phyloP scores from a whole-genome alignment of 2,797 vertebrate species.

The Acrossocheilus wenchowensis region DNA sequence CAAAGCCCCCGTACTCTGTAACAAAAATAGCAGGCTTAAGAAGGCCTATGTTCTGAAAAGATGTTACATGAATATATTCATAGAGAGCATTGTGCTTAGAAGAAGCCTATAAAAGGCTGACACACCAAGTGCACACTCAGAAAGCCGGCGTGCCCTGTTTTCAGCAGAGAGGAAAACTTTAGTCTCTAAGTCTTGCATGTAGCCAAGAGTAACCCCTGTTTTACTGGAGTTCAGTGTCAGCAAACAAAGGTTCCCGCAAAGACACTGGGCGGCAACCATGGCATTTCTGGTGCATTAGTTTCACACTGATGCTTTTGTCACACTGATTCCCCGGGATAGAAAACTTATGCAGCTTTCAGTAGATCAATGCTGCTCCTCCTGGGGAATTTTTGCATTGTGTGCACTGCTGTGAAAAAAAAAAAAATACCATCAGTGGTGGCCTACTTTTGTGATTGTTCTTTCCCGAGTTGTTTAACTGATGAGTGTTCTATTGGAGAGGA shows the following conservation, averaged over 20 bases:
- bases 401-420: slow-evolving; percentile 22
- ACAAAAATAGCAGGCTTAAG: slow-evolving; percentile 5
- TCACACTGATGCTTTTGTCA: slow-evolving; percentile 69
- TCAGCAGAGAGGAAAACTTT: slow-evolving; percentile 34
- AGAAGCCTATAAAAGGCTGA: slow-evolving; percentile 15
- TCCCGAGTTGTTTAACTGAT: slow-evolving; percentile 62
- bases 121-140: slow-evolving; percentile 46
- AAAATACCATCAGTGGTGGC: slow-evolving; percentile 62
- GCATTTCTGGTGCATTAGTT: slow-evolving; percentile 73
- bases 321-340: slow-evolving; percentile 63
- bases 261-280: slow-evolving; percentile 55
- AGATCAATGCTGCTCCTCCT: slow-evolving; percentile 67
- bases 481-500: slow-evolving; percentile 54
- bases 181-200: slow-evolving; percentile 50
- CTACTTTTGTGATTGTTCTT: slow-evolving; percentile 64
- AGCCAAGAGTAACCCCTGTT: slow-evolving; percentile 51
- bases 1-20: background rate
- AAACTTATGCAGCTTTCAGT: slow-evolving; percentile 66
- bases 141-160: slow-evolving; percentile 33
- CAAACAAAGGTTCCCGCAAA: slow-evolving; percentile 43
- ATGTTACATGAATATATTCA: slow-evolving; percentile 37
- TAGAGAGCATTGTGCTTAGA: slow-evolving; percentile 15
- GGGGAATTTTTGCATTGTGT: slow-evolving; percentile 63
- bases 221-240: slow-evolving; percentile 29
- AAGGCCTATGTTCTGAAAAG: slow-evolving; percentile 2